A percentile compares a stretch with the other conserved stretches of the same genome.
Conservation (phyloP, 1,140 invertebrate genomes). For the Copidosoma floridanum region DNA sequence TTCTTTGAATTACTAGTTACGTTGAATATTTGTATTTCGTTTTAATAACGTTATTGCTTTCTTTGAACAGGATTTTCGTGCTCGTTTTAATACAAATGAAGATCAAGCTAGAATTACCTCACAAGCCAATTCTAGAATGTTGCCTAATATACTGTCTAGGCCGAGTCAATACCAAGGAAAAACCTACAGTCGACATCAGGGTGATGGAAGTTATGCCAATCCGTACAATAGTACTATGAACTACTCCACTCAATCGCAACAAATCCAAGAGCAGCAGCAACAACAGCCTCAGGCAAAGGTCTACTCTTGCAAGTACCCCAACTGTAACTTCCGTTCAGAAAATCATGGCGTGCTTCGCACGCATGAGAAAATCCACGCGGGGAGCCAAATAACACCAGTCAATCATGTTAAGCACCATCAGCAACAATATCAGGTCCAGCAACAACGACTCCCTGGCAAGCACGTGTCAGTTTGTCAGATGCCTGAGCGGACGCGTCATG, state of each 20-base stretch:
- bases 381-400: background rate
- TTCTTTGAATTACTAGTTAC: no score
- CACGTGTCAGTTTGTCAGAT: slow-evolving; percentile 12
- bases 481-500: slow-evolving; percentile 7
- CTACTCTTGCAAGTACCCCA: background rate
- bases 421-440: background rate
- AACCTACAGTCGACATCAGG: background rate
- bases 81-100: background rate
- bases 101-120: background rate
- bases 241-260: background rate
- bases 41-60: no score
- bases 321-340: slow-evolving; percentile 5
- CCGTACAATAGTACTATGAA: background rate
- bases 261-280: background rate
- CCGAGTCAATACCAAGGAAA: background rate
- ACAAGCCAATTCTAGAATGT: background rate
- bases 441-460: slow-evolving; percentile 5
- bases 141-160: background rate
- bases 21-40: no score
- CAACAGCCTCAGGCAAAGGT: background rate
- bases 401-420: background rate
- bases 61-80: background rate
- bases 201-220: no score
- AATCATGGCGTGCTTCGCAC: background rate
- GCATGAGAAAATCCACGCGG: slow-evolving; percentile 14